Percentiles rank a stretch among this genome's conserved stretches.
phyloP scores from a whole-genome alignment of 2,113 vertebrate genomes.

The Hippocampus zosterae region DNA sequence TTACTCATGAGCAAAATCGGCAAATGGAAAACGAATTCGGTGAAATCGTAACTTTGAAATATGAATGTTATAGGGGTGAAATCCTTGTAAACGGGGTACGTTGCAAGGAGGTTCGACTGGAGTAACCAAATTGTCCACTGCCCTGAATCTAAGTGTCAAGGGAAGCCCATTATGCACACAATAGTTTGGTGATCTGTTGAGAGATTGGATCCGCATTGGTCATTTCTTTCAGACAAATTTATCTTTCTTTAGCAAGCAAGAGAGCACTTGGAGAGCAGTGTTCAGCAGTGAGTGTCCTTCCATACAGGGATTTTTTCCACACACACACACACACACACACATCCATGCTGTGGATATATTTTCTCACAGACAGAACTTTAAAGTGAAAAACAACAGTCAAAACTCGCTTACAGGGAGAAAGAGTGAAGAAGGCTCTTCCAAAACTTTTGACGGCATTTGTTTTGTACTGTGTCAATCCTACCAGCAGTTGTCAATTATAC shows the following conservation, averaged over 20 bases:
- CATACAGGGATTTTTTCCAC: conserved; percentile 9
- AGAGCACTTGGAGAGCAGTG: neutral
- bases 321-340: neutral
- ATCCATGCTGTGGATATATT: conserved; percentile 2
- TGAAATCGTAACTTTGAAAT: too few relatives aligned
- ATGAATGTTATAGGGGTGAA: too few relatives aligned
- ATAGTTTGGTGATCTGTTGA: neutral
- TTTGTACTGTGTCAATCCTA: conserved; percentile 3
- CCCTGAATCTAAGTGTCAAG: neutral
- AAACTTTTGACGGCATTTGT: conserved; percentile 27
- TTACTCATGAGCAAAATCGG: too few relatives aligned
- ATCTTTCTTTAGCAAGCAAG: neutral
- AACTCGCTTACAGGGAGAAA: conserved; percentile 22
- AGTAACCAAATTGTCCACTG: neutral
- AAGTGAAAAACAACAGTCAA: conserved; percentile 15
- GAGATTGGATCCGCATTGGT: neutral
- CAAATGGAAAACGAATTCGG: too few relatives aligned
- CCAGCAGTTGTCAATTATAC: conserved; percentile 32
- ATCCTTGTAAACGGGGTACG: too few relatives aligned
- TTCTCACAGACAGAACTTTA: conserved; percentile 16
- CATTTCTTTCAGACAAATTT: neutral
- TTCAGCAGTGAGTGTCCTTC: conserved; percentile 10
- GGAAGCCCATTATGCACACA: neutral
- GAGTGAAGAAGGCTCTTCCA: conserved; percentile 27
- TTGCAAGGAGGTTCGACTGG: too few relatives aligned